Conservation (phyloP, 2,888 invertebrate species). For the Tricholauxania praeusta region DNA sequence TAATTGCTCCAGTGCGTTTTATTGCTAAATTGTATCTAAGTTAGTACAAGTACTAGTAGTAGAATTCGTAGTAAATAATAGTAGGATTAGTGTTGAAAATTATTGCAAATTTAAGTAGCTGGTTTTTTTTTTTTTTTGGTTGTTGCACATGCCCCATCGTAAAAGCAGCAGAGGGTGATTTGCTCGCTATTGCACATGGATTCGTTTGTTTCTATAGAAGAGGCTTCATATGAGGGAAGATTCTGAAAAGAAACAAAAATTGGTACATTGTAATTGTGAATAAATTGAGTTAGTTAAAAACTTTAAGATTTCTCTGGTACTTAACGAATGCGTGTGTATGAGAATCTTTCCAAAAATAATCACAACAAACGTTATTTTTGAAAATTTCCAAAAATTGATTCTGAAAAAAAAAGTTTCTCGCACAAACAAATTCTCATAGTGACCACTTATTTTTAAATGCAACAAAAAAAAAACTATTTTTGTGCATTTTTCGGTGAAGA, state of each 20-base stretch:
- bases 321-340: no score
- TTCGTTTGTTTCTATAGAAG: neutral
- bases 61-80: constrained; percentile 15
- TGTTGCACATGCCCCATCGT: constrained; percentile 35
- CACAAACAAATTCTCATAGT: no score
- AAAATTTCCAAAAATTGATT: no score
- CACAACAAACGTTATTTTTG: no score
- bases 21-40: constrained; percentile 54
- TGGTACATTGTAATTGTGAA: neutral
- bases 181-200: constrained; percentile 22
- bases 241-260: constrained; percentile 1
- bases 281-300: no score
- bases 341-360: no score
- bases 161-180: neutral
- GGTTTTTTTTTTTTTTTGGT: constrained; percentile 23
- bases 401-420: no score
- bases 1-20: constrained; percentile 57
- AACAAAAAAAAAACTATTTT: no score
- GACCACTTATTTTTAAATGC: no score
- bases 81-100: constrained; percentile 30
- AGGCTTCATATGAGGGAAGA: neutral
- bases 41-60: constrained; percentile 1
- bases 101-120: constrained; percentile 35
- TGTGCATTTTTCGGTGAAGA: no score
- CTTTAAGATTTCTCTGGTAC: no score